phyloP scores from a whole-genome alignment of 2,888 invertebrate species.

The Eumerus sabulonum region DNA sequence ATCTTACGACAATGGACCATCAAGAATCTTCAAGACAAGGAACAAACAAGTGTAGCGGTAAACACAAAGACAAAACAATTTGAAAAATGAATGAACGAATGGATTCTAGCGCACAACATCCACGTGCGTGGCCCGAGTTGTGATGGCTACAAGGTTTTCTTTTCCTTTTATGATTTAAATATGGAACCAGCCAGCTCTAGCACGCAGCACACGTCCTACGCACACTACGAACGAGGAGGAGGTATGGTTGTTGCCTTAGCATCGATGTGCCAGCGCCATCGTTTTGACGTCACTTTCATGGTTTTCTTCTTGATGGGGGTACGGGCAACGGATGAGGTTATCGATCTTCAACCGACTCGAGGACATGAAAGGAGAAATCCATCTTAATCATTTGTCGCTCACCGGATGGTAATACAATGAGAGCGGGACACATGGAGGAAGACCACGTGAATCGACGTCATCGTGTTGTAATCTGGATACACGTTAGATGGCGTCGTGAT shows the following conservation, averaged over 20 bases:
- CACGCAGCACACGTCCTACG: slow-evolving; percentile 32
- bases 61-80: not conserved
- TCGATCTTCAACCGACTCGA: slow-evolving; percentile 39
- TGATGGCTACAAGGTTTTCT: slow-evolving; percentile 56
- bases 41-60: not conserved
- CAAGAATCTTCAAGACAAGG: no score
- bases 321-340: slow-evolving; percentile 28
- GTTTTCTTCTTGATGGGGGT: not conserved
- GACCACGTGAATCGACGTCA: slow-evolving; percentile 46
- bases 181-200: slow-evolving; percentile 23
- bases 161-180: slow-evolving; percentile 53
- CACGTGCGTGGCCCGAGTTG: slow-evolving; percentile 26
- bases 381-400: slow-evolving; percentile 21
- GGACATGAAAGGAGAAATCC: slow-evolving; percentile 16
- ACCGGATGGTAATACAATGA: not conserved
- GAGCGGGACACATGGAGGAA: no score
- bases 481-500: no score
- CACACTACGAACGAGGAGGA: slow-evolving; percentile 3
- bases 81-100: not conserved
- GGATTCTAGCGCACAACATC: slow-evolving; percentile 8
- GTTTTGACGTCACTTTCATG: slow-evolving; percentile 52
- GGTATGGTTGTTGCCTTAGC: no score
- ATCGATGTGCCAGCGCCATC: not conserved
- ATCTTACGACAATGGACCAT: no score
- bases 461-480: not conserved